Evolutionary conservation across 1,140 invertebrate species (phyloP).

Genomic region (Batillaria attramentaria): DNA sequence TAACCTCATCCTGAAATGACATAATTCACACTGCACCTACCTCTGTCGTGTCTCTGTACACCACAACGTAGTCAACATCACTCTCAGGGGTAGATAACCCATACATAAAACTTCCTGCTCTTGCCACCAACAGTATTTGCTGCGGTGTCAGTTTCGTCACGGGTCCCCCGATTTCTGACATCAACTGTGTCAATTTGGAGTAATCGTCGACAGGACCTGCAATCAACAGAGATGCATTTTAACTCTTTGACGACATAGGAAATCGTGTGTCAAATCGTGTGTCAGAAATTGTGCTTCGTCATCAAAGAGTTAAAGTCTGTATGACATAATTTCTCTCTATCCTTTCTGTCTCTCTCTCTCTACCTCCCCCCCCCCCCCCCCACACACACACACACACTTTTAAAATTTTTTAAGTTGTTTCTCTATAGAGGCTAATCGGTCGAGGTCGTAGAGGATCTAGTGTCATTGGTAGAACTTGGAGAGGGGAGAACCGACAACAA

Average conservation of each 20-base stretch:
- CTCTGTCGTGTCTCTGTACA: constrained; percentile 56
- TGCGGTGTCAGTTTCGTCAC: constrained; percentile 54
- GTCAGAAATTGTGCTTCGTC: no score
- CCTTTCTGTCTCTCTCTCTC: not conserved
- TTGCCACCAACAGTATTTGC: constrained; percentile 63
- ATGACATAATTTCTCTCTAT: no score
- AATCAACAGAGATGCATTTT: not conserved
- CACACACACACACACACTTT: no score
- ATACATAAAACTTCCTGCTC: constrained; percentile 66
- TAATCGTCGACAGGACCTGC: constrained; percentile 37
- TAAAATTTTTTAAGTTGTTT: not conserved
- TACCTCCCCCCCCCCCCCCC: no score
- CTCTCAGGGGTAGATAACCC: constrained; percentile 60
- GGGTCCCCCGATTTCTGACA: constrained; percentile 61
- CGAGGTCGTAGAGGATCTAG: no score
- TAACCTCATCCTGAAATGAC: no score
- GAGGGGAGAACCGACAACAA: no score
- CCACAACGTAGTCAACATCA: constrained; percentile 64
- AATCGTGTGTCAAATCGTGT: no score
- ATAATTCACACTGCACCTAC: no score
- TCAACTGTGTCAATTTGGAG: constrained; percentile 41
- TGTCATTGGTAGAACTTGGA: no score
- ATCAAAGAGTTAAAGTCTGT: no score
- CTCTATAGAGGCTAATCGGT: not conserved
- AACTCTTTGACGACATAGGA: not conserved